Evolutionary conservation across 2,113 vertebrate species (phyloP).

Genomic region (Phalacrocorax carbo): DNA sequence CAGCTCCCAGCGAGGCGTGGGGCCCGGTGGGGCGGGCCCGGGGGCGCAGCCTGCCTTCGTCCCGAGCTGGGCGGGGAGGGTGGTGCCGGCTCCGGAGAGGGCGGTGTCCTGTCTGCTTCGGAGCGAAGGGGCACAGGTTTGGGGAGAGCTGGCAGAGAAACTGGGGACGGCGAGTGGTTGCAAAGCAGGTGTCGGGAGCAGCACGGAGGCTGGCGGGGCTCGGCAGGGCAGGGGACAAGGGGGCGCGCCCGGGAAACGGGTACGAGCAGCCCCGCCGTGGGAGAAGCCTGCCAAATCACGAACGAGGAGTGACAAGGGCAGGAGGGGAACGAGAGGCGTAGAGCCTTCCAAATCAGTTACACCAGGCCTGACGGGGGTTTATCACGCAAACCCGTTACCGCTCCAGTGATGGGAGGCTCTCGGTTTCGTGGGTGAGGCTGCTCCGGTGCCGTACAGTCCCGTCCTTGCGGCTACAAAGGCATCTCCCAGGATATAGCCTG

Average conservation of each 20-base stretch:
- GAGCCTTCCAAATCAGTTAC: rapidly evolving
- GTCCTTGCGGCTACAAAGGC: rapidly evolving
- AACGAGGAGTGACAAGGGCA: neutral
- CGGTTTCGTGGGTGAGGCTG: rapidly evolving
- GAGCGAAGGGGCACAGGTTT: rapidly evolving
- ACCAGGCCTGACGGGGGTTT: neutral
- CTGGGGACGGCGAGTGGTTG: neutral
- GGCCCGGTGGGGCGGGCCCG: neutral
- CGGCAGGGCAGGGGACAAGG: rapidly evolving
- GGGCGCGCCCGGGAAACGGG: rapidly evolving
- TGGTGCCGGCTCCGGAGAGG: neutral
- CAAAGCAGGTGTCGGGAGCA: neutral
- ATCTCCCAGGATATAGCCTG: rapidly evolving
- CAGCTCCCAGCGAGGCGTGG: constrained; percentile 7
- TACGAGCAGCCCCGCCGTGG: rapidly evolving
- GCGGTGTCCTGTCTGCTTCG: rapidly evolving
- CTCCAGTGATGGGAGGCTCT: neutral
- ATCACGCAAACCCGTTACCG: too few species aligned
- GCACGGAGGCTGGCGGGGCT: neutral
- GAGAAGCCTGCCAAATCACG: rapidly evolving
- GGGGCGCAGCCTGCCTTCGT: neutral
- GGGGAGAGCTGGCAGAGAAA: too few species aligned
- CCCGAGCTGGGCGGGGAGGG: neutral
- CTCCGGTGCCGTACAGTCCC: rapidly evolving
- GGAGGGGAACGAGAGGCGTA: neutral